Evolutionary conservation across 2,797 vertebrate genomes (phyloP).

Genomic region (Alfaro cultratus): DNA sequence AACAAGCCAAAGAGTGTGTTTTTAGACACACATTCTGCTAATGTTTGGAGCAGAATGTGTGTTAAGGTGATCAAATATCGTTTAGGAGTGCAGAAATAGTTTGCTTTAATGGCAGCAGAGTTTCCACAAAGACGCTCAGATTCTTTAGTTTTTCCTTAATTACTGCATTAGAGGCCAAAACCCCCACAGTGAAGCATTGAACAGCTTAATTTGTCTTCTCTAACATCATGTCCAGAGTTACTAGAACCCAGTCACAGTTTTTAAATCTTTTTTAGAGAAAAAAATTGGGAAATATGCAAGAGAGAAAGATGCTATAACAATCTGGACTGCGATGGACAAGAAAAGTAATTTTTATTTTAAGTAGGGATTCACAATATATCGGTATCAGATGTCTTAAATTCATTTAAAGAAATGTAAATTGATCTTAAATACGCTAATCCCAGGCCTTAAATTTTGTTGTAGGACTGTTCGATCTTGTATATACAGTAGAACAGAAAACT

Average conservation of each 20-base stretch:
- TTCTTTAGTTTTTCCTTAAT: not conserved
- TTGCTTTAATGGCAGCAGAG: not conserved
- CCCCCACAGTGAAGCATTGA: not conserved
- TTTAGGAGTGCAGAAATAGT: not conserved
- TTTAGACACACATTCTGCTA: too few species aligned
- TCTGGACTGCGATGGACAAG: not conserved
- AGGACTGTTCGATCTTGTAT: too few species aligned
- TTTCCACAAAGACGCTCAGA: not conserved
- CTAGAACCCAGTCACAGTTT: not conserved
- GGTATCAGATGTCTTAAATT: too few species aligned
- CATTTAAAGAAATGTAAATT: too few species aligned
- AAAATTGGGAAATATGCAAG: not conserved
- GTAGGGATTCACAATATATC: too few species aligned
- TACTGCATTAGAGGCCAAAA: not conserved
- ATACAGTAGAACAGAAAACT: not conserved
- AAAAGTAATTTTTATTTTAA: not conserved
- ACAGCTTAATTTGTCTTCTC: not conserved
- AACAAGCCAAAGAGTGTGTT: conserved; percentile 1
- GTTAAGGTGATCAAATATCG: conserved; percentile 10
- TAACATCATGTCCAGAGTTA: not conserved
- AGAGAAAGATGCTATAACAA: not conserved
- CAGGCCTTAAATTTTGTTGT: too few species aligned
- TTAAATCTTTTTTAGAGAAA: not conserved
- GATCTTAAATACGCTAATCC: too few species aligned
- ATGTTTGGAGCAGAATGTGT: conserved; percentile 5